A percentile compares a stretch with the other conserved stretches of the same genome.
These are phyloP conservation scores for Amyelois transitella DNA, from an alignment of 1,140 invertebrate genomes.

Conservation along the genomic window DNA sequence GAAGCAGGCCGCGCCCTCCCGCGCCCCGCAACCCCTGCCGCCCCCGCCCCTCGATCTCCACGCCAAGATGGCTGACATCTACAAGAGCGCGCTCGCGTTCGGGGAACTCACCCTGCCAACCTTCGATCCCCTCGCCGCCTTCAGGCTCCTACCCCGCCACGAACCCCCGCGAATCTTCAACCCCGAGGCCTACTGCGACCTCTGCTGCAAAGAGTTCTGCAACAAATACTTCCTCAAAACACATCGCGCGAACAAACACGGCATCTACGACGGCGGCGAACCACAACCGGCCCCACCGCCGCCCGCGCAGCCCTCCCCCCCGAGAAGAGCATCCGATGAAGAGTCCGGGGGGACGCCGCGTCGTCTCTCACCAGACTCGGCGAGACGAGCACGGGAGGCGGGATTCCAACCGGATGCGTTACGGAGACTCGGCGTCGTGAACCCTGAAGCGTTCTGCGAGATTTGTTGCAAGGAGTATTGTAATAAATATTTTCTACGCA, in stretches of 20 bases:
- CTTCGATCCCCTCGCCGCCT: slow-evolving; percentile 70
- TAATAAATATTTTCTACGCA: slow-evolving; percentile 95
- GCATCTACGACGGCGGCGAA: slow-evolving; percentile 80
- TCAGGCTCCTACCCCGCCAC: slow-evolving; percentile 75
- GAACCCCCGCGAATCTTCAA: slow-evolving; percentile 91
- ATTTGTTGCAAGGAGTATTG: slow-evolving; percentile 96
- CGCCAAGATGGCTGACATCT: slow-evolving; percentile 72
- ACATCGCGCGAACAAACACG: slow-evolving; percentile 96
- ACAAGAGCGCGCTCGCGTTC: slow-evolving; percentile 70
- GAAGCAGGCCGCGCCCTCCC: slow-evolving; percentile 63
- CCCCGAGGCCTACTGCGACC: slow-evolving; percentile 95
- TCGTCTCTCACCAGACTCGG: slow-evolving; percentile 76
- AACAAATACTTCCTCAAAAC: slow-evolving; percentile 99
- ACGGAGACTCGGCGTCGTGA: slow-evolving; percentile 85
- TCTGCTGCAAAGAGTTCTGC: slow-evolving; percentile 99
- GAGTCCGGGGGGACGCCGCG: slow-evolving; percentile 76
- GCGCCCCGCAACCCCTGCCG: slow-evolving; percentile 35
- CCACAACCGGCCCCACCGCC: slow-evolving; percentile 68
- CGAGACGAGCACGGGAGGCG: slow-evolving; percentile 77
- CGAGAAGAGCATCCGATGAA: slow-evolving; percentile 65
- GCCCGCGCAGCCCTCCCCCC: slow-evolving; percentile 58
- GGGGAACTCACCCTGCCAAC: slow-evolving; percentile 64
- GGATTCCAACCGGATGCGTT: slow-evolving; percentile 82
- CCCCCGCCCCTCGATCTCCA: slow-evolving; percentile 58
- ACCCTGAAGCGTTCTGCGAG: slow-evolving; percentile 93